Conservation (phyloP, 2,888 invertebrate species). For the Rhamnusium bicolor region DNA sequence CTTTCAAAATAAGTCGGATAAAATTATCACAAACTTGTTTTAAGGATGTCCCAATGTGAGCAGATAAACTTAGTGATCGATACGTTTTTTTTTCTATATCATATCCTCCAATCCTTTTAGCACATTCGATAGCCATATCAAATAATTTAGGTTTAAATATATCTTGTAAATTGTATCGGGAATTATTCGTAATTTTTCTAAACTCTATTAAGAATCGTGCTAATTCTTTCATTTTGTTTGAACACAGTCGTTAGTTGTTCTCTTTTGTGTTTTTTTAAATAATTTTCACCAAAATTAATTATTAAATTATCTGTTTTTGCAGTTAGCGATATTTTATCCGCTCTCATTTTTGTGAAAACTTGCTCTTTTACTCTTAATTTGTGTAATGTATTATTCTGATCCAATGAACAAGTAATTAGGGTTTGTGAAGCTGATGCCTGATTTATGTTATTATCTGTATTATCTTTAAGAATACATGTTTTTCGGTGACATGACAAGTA, state of each 20-base stretch:
- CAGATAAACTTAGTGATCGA: constrained; percentile 20
- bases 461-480: constrained; percentile 27
- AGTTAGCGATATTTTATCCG: neutral
- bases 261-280: constrained; percentile 44
- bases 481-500: constrained; percentile 40
- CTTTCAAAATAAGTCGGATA: constrained; percentile 23
- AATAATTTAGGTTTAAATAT: constrained; percentile 5
- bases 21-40: constrained; percentile 32
- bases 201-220: constrained; percentile 43
- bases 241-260: constrained; percentile 30
- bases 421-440: constrained; percentile 37
- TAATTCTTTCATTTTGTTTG: constrained; percentile 25
- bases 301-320: constrained; percentile 37
- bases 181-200: constrained; percentile 28
- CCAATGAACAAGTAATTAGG: constrained; percentile 35
- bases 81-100: constrained; percentile 8
- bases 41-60: constrained; percentile 29
- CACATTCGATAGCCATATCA: constrained; percentile 10
- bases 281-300: constrained; percentile 37
- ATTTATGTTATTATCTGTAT: constrained; percentile 22
- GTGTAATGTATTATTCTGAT: neutral
- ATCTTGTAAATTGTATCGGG: neutral
- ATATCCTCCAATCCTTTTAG: constrained; percentile 16
- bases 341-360: constrained; percentile 26
- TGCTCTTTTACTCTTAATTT: constrained; percentile 6